Evolutionary conservation across 2,888 invertebrate genomes (phyloP).

Genomic region (Willowsia nigromaculata): DNA sequence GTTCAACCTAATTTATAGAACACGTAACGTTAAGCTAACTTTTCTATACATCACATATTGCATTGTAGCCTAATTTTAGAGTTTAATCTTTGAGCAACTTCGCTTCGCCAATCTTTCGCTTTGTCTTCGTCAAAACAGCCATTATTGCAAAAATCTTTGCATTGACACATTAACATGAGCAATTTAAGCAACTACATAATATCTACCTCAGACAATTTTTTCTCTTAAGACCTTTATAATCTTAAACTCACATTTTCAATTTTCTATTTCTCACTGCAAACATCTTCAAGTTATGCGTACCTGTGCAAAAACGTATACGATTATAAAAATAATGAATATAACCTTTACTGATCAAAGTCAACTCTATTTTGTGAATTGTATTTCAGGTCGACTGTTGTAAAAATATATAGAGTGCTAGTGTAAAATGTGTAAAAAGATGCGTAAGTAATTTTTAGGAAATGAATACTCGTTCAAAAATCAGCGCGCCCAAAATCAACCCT

Average conservation of each 20-base stretch:
- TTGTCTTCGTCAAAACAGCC: not conserved
- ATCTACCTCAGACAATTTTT: not conserved
- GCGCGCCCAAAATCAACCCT: not conserved
- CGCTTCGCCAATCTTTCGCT: not conserved
- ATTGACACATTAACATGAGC: not conserved
- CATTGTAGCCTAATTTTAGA: not conserved
- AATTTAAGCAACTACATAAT: not conserved
- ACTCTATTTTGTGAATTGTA: conserved; percentile 37
- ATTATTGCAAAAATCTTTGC: not conserved
- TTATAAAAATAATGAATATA: not conserved
- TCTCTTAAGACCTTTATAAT: not conserved
- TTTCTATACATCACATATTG: not conserved
- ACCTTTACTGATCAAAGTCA: not conserved
- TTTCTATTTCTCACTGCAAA: not conserved
- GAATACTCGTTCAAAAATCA: not conserved
- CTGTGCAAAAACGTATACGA: not conserved
- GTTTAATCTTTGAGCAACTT: not conserved
- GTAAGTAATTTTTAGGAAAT: conserved; percentile 8
- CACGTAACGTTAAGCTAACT: not conserved
- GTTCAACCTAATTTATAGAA: too few relatives aligned
- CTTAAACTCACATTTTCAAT: not conserved
- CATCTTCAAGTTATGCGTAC: not conserved
- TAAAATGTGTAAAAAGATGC: not conserved
- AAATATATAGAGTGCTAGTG: conserved; percentile 10
- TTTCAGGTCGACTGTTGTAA: conserved; percentile 64